These are phyloP conservation scores for Cheiracanthium punctorium DNA, from an alignment of 2,888 invertebrate genomes.

Conservation along the genomic window DNA sequence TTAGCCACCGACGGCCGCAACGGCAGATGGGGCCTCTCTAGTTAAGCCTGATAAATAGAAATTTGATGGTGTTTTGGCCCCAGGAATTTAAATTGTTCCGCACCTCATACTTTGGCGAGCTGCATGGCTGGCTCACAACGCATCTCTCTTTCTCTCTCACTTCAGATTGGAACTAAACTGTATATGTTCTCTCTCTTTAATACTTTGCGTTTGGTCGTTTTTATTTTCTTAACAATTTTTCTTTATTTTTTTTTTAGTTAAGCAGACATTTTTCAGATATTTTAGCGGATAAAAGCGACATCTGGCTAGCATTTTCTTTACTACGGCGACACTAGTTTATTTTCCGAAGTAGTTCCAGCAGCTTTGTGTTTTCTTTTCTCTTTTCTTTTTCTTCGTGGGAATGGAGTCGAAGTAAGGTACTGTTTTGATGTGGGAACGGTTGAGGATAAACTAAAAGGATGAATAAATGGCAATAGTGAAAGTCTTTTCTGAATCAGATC, in stretches of 20 bases:
- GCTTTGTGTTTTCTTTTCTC: too few relatives aligned
- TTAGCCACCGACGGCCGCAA: slow-evolving; percentile 16
- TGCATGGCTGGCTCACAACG: too few relatives aligned
- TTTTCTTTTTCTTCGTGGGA: background rate
- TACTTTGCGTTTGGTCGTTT: too few relatives aligned
- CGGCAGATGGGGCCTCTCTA: slow-evolving; percentile 55
- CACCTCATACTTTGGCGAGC: background rate
- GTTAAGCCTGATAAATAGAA: slow-evolving; percentile 68
- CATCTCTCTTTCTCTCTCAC: too few relatives aligned
- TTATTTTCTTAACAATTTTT: background rate
- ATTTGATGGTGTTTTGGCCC: slow-evolving; percentile 64
- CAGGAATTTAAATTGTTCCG: slow-evolving; percentile 59
- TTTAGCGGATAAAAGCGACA: background rate
- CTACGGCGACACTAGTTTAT: background rate
- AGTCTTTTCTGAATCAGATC: too few relatives aligned
- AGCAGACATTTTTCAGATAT: background rate
- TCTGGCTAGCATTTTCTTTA: background rate
- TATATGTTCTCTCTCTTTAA: slow-evolving; percentile 1
- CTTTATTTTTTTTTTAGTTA: background rate
- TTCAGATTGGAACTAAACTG: background rate
- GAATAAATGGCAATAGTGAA: too few relatives aligned
- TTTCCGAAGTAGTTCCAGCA: background rate
- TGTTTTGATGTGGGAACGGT: too few relatives aligned
- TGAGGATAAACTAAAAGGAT: too few relatives aligned
- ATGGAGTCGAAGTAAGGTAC: background rate